Evolutionary conservation across 2,797 vertebrate genomes (phyloP).

Genomic region (Saguinus oedipus): DNA sequence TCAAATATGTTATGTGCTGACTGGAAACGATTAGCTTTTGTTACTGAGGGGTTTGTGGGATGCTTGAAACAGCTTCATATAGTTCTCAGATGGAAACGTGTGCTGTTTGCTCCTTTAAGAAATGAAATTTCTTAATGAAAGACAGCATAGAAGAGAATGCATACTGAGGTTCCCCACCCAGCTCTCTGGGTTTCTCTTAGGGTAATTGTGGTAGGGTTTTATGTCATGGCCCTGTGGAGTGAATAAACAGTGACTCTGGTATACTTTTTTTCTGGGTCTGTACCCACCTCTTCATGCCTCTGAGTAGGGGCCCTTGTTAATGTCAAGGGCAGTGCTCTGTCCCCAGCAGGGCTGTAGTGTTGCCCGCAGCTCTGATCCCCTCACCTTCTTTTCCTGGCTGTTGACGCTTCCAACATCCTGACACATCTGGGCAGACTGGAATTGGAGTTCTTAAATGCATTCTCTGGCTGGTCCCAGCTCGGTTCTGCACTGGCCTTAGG

Average conservation of each 20-base stretch:
- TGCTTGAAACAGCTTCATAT: slow-evolving; percentile 47
- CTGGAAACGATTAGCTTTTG: slow-evolving; percentile 65
- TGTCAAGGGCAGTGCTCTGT: background rate
- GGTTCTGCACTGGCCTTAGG: slow-evolving; percentile 30
- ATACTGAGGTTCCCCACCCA: background rate
- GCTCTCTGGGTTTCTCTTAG: background rate
- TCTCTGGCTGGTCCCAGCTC: background rate
- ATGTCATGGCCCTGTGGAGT: background rate
- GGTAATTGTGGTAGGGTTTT: background rate
- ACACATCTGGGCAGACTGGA: background rate
- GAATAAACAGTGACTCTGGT: background rate
- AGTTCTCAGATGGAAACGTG: slow-evolving; percentile 52
- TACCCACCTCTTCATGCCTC: background rate
- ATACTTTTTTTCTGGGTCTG: slow-evolving; percentile 1
- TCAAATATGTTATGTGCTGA: slow-evolving; percentile 37
- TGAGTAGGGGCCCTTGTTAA: background rate
- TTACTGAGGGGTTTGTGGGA: slow-evolving; percentile 39
- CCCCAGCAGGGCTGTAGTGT: background rate
- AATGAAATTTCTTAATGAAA: slow-evolving; percentile 56
- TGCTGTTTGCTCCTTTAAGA: slow-evolving; percentile 29
- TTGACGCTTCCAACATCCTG: background rate
- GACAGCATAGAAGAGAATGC: background rate
- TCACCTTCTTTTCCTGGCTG: background rate
- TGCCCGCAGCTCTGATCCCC: background rate
- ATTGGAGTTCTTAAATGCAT: background rate